Conservation (phyloP, 2,113 vertebrate species). For the Rhodinocichla rosea region DNA sequence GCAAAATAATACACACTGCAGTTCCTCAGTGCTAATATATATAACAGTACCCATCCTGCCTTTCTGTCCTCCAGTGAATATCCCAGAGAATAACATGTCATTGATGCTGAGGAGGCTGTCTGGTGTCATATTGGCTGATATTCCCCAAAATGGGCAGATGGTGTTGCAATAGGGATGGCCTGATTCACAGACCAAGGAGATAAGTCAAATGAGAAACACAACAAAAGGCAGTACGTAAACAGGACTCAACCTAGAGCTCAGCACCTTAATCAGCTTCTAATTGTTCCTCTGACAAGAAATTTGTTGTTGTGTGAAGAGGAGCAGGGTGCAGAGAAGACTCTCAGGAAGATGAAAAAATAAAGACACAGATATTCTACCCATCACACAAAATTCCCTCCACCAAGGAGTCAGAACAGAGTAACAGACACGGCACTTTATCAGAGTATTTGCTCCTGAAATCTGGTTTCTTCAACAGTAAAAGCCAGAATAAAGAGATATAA, state of each 20-base stretch:
- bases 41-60: background rate
- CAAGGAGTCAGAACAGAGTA: background rate
- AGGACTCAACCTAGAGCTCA: background rate
- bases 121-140: background rate
- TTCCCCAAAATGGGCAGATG: background rate
- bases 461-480: background rate
- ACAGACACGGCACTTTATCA: background rate
- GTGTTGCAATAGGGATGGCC: background rate
- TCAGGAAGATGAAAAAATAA: background rate
- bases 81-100: background rate
- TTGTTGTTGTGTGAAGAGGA: background rate
- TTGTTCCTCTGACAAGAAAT: background rate
- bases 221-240: background rate
- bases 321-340: background rate
- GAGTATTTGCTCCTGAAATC: background rate
- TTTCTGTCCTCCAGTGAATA: background rate
- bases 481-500: background rate
- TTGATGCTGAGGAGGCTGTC: background rate
- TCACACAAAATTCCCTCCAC: background rate
- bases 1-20: background rate
- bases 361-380: background rate
- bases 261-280: background rate
- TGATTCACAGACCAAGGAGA: background rate
- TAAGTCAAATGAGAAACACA: background rate
- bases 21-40: background rate